Conservation (phyloP, 2,888 invertebrate genomes). For the Drosophila rellima region DNA sequence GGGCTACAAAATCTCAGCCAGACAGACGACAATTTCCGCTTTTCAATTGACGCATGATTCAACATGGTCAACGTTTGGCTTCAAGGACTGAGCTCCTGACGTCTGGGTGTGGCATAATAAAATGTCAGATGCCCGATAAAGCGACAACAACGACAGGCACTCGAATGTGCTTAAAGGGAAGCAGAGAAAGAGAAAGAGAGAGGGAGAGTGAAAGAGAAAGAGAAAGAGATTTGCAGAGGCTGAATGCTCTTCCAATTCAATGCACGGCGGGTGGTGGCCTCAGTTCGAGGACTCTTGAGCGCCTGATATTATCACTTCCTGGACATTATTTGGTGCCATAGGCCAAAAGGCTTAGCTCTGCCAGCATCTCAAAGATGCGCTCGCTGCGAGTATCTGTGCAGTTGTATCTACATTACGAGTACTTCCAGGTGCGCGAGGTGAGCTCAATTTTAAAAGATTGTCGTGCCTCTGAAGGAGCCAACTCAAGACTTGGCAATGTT, state of each 20-base stretch:
- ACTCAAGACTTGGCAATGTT: not conserved
- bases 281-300: conserved; percentile 53
- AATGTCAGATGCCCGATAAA: conserved; percentile 74
- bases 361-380: conserved; percentile 55
- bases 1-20: conserved; percentile 61
- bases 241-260: conserved; percentile 71
- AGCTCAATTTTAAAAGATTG: not conserved
- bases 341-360: conserved; percentile 74
- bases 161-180: conserved; percentile 55
- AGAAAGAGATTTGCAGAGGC: conserved; percentile 1
- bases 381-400: conserved; percentile 27
- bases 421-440: conserved; percentile 28
- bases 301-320: conserved; percentile 78
- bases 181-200: not conserved
- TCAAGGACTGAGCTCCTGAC: conserved; percentile 5
- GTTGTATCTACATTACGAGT: conserved; percentile 1
- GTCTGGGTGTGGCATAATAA: conserved; percentile 59
- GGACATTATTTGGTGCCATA: conserved; percentile 77
- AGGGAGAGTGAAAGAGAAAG: not conserved
- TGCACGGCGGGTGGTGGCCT: conserved; percentile 62
- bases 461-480: not conserved
- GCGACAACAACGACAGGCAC: conserved; percentile 44
- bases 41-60: conserved; percentile 57
- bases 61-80: conserved; percentile 15
- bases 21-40: conserved; percentile 77